phyloP scores from a whole-genome alignment of 2,113 vertebrate species.

The Oceanites oceanicus region DNA sequence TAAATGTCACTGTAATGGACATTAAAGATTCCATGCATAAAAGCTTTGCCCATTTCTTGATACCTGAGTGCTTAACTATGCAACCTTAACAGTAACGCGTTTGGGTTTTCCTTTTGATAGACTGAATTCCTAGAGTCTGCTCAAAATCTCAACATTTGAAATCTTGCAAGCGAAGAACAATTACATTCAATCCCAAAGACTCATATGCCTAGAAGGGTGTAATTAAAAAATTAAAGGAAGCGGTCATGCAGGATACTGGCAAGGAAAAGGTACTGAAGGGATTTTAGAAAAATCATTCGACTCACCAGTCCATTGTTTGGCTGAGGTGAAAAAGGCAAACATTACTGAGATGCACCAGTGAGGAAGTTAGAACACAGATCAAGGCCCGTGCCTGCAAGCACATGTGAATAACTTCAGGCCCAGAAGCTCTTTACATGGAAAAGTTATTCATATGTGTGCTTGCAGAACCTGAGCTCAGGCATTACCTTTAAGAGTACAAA shows the following conservation, averaged over 20 bases:
- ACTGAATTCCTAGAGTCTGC: background rate
- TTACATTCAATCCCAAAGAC: background rate
- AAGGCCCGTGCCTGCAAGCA: constrained; percentile 42
- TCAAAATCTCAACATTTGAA: background rate
- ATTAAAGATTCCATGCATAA: background rate
- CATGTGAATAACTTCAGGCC: constrained; percentile 53
- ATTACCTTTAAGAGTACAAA: background rate
- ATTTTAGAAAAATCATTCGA: constrained; percentile 47
- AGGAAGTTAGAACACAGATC: constrained; percentile 46
- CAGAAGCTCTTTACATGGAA: background rate
- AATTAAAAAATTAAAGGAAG: constrained; percentile 55
- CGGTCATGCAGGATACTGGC: constrained; percentile 54
- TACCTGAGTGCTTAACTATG: constrained; percentile 42
- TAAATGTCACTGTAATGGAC: background rate
- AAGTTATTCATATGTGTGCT: constrained; percentile 27
- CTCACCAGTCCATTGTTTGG: constrained; percentile 77
- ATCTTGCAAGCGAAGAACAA: constrained; percentile 5
- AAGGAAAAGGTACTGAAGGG: background rate
- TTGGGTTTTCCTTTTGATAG: background rate
- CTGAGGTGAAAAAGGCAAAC: constrained; percentile 70
- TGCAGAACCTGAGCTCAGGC: background rate
- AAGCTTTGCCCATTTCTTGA: constrained; percentile 12
- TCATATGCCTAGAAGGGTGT: background rate
- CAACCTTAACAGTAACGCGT: background rate
- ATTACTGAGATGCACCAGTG: constrained; percentile 64